A percentile compares a stretch with the other conserved stretches of the same genome.
phyloP scores from a whole-genome alignment of 2,797 vertebrate species.

The Heteromormyrus szaboi region DNA sequence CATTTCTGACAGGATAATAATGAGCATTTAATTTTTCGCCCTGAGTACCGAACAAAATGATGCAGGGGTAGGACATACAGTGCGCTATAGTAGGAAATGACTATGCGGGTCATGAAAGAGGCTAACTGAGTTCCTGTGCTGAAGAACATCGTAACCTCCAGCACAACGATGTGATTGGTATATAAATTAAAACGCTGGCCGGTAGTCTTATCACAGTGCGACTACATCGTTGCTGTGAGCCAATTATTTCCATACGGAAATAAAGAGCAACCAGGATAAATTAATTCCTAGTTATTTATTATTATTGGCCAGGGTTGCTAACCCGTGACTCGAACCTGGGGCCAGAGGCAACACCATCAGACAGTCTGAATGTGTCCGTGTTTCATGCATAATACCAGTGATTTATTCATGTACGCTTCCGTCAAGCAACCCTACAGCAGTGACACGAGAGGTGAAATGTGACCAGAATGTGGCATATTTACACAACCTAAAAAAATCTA shows the following conservation, averaged over 20 bases:
- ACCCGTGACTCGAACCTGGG: background rate
- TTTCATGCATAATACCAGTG: background rate
- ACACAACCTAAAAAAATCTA: background rate
- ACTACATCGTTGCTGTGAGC: background rate
- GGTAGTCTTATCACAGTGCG: background rate
- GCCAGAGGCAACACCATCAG: background rate
- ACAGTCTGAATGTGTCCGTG: background rate
- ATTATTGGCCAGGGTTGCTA: background rate
- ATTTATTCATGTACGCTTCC: background rate
- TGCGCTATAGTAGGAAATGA: background rate
- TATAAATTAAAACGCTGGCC: background rate
- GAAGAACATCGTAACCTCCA: background rate
- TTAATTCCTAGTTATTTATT: slow-evolving; percentile 4
- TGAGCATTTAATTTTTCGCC: background rate
- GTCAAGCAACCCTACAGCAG: background rate
- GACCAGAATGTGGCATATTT: background rate
- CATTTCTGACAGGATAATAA: background rate
- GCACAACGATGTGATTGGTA: background rate
- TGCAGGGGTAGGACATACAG: background rate
- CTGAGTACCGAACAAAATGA: background rate
- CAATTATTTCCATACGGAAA: background rate
- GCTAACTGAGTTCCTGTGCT: background rate
- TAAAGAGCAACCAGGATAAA: background rate
- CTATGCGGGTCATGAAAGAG: background rate
- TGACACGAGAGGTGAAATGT: background rate